These are phyloP conservation scores for Chloebia gouldiae DNA, from an alignment of 2,113 vertebrate genomes.

Conservation along the genomic window DNA sequence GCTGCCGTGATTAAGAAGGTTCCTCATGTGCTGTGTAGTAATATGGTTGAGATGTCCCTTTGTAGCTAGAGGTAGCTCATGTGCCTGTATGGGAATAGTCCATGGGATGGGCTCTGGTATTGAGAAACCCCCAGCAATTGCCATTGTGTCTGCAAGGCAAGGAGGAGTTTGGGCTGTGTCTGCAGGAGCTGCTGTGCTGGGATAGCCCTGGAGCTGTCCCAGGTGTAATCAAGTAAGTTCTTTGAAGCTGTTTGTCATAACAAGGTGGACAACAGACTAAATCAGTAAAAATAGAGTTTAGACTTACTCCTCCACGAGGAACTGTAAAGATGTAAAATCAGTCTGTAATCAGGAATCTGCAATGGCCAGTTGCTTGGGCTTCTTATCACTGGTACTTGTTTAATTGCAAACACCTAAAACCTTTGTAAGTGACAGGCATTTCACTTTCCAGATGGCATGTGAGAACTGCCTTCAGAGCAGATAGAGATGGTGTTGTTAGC, in stretches of 20 bases:
- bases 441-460: background rate
- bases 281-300: background rate
- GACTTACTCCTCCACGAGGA: background rate
- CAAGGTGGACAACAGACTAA: background rate
- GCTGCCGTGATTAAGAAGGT: background rate
- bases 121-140: background rate
- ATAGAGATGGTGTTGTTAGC: background rate
- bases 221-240: background rate
- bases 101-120: rapidly evolving
- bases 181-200: background rate
- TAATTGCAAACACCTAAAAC: background rate
- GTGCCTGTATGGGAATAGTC: background rate
- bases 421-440: background rate
- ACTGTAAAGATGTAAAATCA: background rate
- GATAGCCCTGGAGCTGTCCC: background rate
- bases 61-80: background rate
- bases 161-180: background rate
- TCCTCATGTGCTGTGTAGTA: background rate
- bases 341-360: background rate
- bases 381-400: background rate
- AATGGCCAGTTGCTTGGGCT: background rate
- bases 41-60: background rate
- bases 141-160: background rate
- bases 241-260: background rate
- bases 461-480: background rate